These are phyloP conservation scores for Alosa alosa DNA, from an alignment of 2,113 vertebrate species.

Conservation along the genomic window DNA sequence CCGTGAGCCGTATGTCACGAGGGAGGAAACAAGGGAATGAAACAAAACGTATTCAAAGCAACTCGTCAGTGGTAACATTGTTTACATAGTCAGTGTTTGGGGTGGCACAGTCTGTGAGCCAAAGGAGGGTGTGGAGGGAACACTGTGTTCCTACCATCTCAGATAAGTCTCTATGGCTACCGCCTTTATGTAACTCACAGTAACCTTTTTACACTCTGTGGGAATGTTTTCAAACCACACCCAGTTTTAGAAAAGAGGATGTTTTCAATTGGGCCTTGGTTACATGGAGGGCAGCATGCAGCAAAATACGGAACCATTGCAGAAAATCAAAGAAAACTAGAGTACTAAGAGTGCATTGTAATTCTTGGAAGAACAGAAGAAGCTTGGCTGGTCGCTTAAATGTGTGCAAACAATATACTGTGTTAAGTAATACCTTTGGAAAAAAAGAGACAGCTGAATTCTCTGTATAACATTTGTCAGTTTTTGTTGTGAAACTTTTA, in stretches of 20 bases:
- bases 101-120: neutral
- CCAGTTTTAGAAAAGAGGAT: constrained; percentile 9
- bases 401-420: neutral
- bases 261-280: neutral
- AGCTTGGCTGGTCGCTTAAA: neutral
- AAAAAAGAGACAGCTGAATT: neutral
- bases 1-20: neutral
- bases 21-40: neutral
- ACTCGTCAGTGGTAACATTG: neutral
- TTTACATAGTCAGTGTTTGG: neutral
- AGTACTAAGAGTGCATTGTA: neutral
- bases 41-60: neutral
- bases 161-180: neutral
- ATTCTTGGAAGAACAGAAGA: neutral
- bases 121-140: neutral
- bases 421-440: neutral
- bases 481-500: neutral
- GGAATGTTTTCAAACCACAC: constrained; percentile 1
- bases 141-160: neutral
- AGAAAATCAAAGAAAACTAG: neutral
- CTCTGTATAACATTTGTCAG: neutral
- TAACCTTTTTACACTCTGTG: constrained; percentile 4
- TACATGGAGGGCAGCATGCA: neutral
- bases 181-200: neutral
- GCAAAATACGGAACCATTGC: neutral